Evolutionary conservation across 2,797 vertebrate species (phyloP), one percentile per base, ranked within the genome.

Genomic region (Sebastes cheni): DNA sequence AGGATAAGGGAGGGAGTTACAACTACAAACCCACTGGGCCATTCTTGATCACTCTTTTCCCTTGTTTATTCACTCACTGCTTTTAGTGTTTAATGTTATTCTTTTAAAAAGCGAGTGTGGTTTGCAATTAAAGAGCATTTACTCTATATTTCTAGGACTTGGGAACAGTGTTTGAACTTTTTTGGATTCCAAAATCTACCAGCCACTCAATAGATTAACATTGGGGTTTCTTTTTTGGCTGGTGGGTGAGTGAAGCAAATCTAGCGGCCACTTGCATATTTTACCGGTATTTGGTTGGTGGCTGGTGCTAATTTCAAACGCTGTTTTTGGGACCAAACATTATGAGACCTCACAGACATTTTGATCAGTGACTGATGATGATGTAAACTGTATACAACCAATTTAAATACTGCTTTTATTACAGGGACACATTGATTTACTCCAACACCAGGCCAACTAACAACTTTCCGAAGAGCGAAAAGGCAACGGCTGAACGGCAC

Each of bases 1-100:
- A 86, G 79, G 58, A 80, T 4, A 71, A 71, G 72, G 58, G 62
- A 75, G 56, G 72, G 64, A 75, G 71, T 87, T 78, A 72, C 80
- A 39, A 67, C 39, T 32, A 58, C 58, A 85, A 42, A 69, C 62
- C 56, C 36, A 42, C 42, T 29, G n/a, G 27, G 72, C 12, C 27
- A 27, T 52, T 81, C 18, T 67, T 18, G 12, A n/a, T 34, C 68
- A 34, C 52, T 66, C 59, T 36, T 76, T 76, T 46, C n/a, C 20
- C 55, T 69, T 72, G 65, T 80, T 79, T 39, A 64, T 76, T 77
- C 58, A 82, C 68, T 70, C 36, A 65, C 8, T 18, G 23, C 5
- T 72, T 67, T 83, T 8, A 46, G 12, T 46, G 18, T 70, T 34
- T 58, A 29, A 58, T 36, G 39, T 22, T 55, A 59, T 30, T 79